These are phyloP conservation scores for Eustalomyia histrio DNA, from an alignment of 2,888 invertebrate species.

Conservation along the genomic window DNA sequence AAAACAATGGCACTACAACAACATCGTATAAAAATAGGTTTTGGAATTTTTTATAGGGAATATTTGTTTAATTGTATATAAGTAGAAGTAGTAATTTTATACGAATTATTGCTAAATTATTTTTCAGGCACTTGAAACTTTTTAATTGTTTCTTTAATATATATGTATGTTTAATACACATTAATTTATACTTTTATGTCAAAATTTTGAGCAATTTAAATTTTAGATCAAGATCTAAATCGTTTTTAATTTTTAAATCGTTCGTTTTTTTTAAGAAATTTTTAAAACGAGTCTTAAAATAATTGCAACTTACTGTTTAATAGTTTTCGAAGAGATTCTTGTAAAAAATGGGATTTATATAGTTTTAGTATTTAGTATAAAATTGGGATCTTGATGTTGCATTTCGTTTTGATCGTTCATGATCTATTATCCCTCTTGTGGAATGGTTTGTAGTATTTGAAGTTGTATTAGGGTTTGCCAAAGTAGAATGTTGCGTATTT, in stretches of 20 bases:
- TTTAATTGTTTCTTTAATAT: constrained; percentile 46
- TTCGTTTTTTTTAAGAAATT: constrained; percentile 13
- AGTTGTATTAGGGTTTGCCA: constrained; percentile 5
- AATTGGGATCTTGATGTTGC: constrained; percentile 71
- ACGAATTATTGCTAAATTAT: constrained; percentile 56
- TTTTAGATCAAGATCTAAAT: neutral
- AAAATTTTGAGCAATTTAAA: neutral
- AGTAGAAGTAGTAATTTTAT: constrained; percentile 30
- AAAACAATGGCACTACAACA: constrained; percentile 64
- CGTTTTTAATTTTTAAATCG: constrained; percentile 8
- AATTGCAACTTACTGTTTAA: neutral
- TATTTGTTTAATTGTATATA: constrained; percentile 26
- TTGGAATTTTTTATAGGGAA: constrained; percentile 16
- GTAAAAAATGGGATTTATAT: constrained; percentile 37
- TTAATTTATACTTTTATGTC: constrained; percentile 2
- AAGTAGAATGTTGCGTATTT: constrained; percentile 31
- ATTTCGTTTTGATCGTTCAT: constrained; percentile 69
- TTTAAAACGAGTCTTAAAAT: constrained; percentile 24
- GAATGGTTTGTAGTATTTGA: constrained; percentile 38
- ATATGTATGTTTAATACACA: constrained; percentile 45
- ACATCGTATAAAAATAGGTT: constrained; percentile 61
- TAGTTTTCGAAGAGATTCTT: constrained; percentile 46
- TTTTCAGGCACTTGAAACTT: constrained; percentile 63
- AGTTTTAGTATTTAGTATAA: constrained; percentile 70
- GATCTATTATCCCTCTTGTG: constrained; percentile 66